Evolutionary conservation across 2,797 vertebrate species (phyloP).

Genomic region (Geotrypetes seraphini): DNA sequence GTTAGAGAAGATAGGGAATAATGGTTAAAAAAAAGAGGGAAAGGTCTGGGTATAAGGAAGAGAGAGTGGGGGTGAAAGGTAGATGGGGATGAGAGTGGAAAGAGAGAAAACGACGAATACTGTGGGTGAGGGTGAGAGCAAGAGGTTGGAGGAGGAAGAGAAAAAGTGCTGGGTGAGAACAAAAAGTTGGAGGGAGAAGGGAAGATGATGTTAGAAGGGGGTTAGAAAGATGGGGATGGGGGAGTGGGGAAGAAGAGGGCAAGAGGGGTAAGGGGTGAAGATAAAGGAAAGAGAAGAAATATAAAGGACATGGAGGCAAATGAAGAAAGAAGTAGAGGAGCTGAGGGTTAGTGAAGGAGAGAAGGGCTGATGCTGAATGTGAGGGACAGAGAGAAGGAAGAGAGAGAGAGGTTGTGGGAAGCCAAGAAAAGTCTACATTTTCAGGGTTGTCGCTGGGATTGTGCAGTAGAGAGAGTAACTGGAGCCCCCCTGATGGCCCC

Average conservation of each 20-base stretch:
- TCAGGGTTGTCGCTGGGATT: too few species aligned
- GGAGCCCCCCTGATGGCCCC: conserved; percentile 65
- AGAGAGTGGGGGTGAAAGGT: conserved; percentile 37
- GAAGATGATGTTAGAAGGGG: too few species aligned
- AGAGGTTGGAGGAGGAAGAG: background rate
- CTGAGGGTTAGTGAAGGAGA: conserved; percentile 39
- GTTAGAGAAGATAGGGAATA: conserved; percentile 41
- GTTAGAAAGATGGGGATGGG: too few species aligned
- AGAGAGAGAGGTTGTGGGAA: too few species aligned
- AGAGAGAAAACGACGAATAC: background rate
- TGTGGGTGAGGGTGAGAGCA: background rate
- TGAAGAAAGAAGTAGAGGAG: conserved; percentile 56
- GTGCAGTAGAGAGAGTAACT: conserved; percentile 29
- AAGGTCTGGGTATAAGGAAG: conserved; percentile 35
- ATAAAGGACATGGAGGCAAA: too few species aligned
- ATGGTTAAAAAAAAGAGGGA: conserved; percentile 44
- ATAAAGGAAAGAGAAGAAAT: conserved; percentile 44
- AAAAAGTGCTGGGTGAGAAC: conserved; percentile 36
- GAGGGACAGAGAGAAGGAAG: conserved; percentile 75
- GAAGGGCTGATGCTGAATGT: too few species aligned
- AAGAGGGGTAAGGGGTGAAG: conserved; percentile 28
- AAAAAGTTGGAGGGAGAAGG: too few species aligned
- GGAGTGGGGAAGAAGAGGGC: too few species aligned
- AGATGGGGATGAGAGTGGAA: conserved; percentile 17
- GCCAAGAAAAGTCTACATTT: conserved; percentile 47